Evolutionary conservation across 2,113 vertebrate genomes (phyloP).

Genomic region (Sardina pilchardus): DNA sequence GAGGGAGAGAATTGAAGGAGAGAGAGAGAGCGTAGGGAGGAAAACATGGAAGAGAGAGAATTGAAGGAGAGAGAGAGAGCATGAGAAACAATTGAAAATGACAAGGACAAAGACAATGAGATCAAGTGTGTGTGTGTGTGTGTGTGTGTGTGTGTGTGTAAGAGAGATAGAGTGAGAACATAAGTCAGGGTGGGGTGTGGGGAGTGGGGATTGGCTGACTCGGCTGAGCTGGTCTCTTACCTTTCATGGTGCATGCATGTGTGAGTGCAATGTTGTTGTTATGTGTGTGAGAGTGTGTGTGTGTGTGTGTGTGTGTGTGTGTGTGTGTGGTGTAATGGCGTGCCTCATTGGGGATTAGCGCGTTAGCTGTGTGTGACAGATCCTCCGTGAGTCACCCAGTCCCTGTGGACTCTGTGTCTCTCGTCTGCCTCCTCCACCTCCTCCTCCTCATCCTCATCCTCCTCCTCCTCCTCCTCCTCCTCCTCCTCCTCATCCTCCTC

Average conservation of each 20-base stretch:
- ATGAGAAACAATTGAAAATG: not conserved
- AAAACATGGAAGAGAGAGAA: not conserved
- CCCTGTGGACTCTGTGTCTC: not conserved
- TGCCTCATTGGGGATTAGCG: not conserved
- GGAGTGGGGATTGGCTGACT: no score
- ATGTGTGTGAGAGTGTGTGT: not conserved
- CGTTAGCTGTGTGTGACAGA: conserved; percentile 2
- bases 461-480: not conserved
- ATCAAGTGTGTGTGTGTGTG: not conserved
- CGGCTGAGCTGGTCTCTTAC: not conserved
- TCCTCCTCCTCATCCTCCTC: not conserved
- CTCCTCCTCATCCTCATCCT: not conserved
- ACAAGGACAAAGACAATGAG: not conserved
- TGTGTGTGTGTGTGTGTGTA: no score
- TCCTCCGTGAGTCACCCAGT: not conserved
- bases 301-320: not conserved
- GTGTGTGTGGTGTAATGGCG: not conserved
- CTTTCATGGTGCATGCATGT: not conserved
- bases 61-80: not conserved
- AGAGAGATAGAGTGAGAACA: no score
- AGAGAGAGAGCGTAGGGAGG: not conserved
- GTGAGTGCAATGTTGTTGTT: not conserved
- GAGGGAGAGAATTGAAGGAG: not conserved
- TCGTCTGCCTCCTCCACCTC: not conserved
- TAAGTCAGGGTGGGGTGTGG: no score